Percentiles rank a stretch among this genome's conserved stretches.
Evolutionary conservation across 2,113 vertebrate genomes (phyloP).

Genomic region (Stomatorhinus ivindoensis): DNA sequence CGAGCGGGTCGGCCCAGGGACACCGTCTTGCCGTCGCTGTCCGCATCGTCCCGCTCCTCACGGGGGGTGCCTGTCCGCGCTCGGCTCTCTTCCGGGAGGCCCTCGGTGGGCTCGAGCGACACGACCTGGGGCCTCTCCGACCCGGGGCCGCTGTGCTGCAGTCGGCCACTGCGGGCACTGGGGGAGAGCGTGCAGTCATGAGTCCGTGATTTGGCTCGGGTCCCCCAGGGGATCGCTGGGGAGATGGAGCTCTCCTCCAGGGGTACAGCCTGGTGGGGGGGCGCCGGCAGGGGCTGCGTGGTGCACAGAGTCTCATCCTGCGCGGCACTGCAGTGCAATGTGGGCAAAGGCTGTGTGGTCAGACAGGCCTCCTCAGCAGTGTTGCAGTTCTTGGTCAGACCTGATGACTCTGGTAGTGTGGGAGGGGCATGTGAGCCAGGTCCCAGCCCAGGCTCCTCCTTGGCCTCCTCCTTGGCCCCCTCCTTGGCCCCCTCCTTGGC

Average conservation of each 20-base stretch:
- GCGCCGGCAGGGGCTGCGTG: slow-evolving; percentile 30
- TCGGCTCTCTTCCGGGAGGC: neutral
- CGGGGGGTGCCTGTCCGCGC: slow-evolving; percentile 11
- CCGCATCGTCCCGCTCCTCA: slow-evolving; percentile 20
- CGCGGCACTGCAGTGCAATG: slow-evolving; percentile 44
- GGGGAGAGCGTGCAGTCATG: slow-evolving; percentile 33
- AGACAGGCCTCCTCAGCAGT: slow-evolving; percentile 49
- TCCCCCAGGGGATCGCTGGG: slow-evolving; percentile 27
- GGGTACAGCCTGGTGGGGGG: slow-evolving; percentile 44
- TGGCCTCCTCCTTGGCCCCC: slow-evolving; percentile 2
- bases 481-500: neutral
- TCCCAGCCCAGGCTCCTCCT: slow-evolving; percentile 24
- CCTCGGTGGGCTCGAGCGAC: slow-evolving; percentile 38
- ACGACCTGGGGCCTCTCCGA: slow-evolving; percentile 16
- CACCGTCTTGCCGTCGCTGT: neutral
- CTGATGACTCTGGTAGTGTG: slow-evolving; percentile 26
- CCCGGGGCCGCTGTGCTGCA: neutral
- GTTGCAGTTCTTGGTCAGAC: slow-evolving; percentile 36
- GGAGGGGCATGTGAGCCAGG: slow-evolving; percentile 26
- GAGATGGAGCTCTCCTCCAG: slow-evolving; percentile 34
- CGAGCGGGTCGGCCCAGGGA: slow-evolving; percentile 43
- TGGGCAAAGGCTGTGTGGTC: slow-evolving; percentile 58
- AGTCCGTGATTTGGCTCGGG: slow-evolving; percentile 41
- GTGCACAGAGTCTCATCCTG: slow-evolving; percentile 22
- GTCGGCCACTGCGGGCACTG: slow-evolving; percentile 36